Evolutionary conservation across 2,888 invertebrate genomes (phyloP).

Genomic region (Agriopis leucophaearia): DNA sequence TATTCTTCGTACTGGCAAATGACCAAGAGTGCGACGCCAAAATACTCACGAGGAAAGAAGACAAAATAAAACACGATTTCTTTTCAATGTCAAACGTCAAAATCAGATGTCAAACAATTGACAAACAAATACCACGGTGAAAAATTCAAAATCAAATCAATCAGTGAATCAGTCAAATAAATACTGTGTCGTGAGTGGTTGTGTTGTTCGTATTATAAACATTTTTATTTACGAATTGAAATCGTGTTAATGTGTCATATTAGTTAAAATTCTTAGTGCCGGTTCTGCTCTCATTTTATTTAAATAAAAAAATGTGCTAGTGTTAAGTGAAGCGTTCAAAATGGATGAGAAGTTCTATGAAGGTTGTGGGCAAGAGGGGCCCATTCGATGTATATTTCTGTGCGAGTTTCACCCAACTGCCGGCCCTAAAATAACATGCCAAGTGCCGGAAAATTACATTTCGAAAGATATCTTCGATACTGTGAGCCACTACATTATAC

Average conservation of each 20-base stretch:
- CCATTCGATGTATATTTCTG: conserved; percentile 92
- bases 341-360: conserved; percentile 85
- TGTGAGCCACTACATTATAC: conserved; percentile 93
- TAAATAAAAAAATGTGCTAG: conserved; percentile 39
- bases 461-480: conserved; percentile 94
- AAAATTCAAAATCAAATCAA: background rate
- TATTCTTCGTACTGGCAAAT: no score
- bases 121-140: no score
- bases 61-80: no score
- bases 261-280: conserved; percentile 42
- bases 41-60: no score
- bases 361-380: conserved; percentile 89
- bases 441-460: conserved; percentile 92
- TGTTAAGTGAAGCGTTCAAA: conserved; percentile 51
- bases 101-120: no score
- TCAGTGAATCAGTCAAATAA: conserved; percentile 50
- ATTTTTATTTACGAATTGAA: conserved; percentile 58
- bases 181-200: conserved; percentile 29
- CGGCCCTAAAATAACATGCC: conserved; percentile 92
- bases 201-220: conserved; percentile 37
- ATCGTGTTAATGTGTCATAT: conserved; percentile 51
- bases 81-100: no score
- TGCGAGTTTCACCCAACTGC: conserved; percentile 92
- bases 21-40: no score
- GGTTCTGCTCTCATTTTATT: conserved; percentile 6